phyloP scores from a whole-genome alignment of 2,113 vertebrate genomes.

The Ceyx margarethae region DNA sequence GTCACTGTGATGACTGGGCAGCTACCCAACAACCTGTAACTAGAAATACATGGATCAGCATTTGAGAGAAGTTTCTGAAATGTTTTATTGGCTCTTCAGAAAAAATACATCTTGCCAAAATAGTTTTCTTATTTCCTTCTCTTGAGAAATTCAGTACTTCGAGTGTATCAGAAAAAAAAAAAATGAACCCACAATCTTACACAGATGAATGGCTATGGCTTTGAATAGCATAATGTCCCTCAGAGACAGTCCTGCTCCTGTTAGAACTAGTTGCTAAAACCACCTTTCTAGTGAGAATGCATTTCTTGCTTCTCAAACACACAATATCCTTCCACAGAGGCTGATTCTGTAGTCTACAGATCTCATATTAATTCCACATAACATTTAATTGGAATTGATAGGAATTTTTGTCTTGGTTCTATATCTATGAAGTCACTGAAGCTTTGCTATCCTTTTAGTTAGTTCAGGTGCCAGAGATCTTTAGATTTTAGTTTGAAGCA shows the following conservation, averaged over 20 bases:
- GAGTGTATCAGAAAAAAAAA: background rate
- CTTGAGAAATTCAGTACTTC: background rate
- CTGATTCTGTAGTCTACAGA: background rate
- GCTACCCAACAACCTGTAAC: conserved; percentile 39
- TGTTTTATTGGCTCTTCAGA: conserved; percentile 34
- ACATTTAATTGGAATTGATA: background rate
- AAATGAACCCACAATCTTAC: background rate
- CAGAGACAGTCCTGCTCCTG: background rate
- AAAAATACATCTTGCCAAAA: background rate
- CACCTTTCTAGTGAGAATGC: background rate
- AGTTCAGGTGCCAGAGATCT: background rate
- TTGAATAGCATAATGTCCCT: background rate
- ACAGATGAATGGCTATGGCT: background rate
- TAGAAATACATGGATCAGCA: conserved; percentile 54
- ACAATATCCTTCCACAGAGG: background rate
- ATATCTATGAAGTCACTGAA: background rate
- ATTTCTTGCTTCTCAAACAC: background rate
- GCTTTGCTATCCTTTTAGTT: background rate
- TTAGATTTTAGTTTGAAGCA: background rate
- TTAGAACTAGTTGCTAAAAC: background rate
- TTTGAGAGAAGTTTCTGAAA: conserved; percentile 57
- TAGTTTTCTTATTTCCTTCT: conserved; percentile 4
- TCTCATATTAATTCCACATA: background rate
- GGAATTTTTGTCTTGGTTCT: background rate
- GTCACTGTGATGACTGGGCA: conserved; percentile 56